A percentile compares a stretch with the other conserved stretches of the same genome.
Evolutionary conservation across 2,113 vertebrate genomes (phyloP).

Genomic region (Pelecanoides urinatrix): DNA sequence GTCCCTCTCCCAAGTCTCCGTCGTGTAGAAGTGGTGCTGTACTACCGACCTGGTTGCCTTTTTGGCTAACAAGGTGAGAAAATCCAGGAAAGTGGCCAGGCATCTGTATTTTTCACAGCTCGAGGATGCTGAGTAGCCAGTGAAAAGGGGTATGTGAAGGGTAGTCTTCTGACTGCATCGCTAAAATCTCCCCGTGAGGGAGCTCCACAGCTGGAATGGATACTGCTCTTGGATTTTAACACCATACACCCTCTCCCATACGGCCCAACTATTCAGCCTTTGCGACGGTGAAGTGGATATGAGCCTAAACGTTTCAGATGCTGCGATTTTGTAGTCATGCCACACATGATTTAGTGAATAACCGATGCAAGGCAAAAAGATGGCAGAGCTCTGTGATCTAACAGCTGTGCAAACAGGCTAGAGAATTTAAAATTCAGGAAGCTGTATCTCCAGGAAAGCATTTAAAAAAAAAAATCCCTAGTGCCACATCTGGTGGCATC

Average conservation of each 20-base stretch:
- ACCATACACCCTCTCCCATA: not conserved
- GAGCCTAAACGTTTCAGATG: not conserved
- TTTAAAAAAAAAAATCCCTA: conserved; percentile 60
- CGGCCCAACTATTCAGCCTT: not conserved
- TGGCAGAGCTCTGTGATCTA: conserved; percentile 22
- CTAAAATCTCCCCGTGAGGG: not conserved
- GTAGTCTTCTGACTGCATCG: not conserved
- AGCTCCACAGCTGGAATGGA: not conserved
- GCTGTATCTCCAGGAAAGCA: conserved; percentile 60
- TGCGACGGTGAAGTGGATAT: not conserved
- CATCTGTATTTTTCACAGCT: not conserved
- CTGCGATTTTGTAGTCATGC: not conserved
- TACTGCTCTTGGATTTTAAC: not conserved
- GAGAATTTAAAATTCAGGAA: conserved; percentile 59
- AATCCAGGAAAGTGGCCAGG: not conserved
- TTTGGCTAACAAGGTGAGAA: not conserved
- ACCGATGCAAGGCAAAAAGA: conserved; percentile 32
- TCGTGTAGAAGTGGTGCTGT: not conserved
- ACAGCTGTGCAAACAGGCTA: conserved; percentile 68
- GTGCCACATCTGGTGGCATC: conserved; percentile 76
- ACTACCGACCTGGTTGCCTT: not conserved
- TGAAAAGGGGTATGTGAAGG: not conserved
- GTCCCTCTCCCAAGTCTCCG: not conserved
- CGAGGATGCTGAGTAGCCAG: not conserved
- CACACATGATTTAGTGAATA: conserved; percentile 3